Evolutionary conservation across 2,113 vertebrate species (phyloP).

Genomic region (Andinoacara biseriatus): DNA sequence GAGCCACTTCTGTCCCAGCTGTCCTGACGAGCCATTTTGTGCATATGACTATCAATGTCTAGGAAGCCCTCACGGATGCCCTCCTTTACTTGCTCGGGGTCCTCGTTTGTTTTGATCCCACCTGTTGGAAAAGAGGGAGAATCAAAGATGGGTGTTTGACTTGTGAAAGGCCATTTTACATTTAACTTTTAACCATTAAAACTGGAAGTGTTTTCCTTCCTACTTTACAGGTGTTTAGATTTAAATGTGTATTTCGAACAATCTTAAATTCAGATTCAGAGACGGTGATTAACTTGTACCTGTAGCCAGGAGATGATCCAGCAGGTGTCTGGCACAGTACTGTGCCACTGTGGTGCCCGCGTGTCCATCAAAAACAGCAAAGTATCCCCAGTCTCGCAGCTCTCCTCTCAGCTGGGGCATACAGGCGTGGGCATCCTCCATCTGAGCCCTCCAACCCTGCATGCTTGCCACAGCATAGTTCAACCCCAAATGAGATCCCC

Average conservation of each 20-base stretch:
- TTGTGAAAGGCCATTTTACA: background rate
- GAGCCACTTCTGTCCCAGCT: constrained; percentile 82
- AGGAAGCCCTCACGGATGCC: constrained; percentile 79
- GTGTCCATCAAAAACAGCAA: constrained; percentile 84
- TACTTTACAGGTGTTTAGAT: background rate
- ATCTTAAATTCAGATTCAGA: background rate
- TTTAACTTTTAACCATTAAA: background rate
- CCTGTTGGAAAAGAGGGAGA: constrained; percentile 52
- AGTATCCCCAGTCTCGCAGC: constrained; percentile 81
- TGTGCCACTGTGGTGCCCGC: constrained; percentile 81
- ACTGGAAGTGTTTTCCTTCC: background rate
- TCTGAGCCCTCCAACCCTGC: constrained; percentile 84
- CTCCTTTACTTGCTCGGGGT: constrained; percentile 77
- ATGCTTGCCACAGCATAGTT: constrained; percentile 79
- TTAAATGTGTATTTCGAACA: background rate
- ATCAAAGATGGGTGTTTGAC: background rate
- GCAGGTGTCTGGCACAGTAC: constrained; percentile 82
- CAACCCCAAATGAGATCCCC: constrained; percentile 67
- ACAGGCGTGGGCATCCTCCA: constrained; percentile 84
- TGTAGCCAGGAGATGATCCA: constrained; percentile 78
- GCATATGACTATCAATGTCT: constrained; percentile 81
- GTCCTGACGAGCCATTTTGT: constrained; percentile 72
- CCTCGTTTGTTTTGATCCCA: constrained; percentile 65
- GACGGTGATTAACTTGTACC: constrained; percentile 57
- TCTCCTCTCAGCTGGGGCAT: constrained; percentile 69